phyloP scores from a whole-genome alignment of 2,797 vertebrate species.

The Bufotes viridis region DNA sequence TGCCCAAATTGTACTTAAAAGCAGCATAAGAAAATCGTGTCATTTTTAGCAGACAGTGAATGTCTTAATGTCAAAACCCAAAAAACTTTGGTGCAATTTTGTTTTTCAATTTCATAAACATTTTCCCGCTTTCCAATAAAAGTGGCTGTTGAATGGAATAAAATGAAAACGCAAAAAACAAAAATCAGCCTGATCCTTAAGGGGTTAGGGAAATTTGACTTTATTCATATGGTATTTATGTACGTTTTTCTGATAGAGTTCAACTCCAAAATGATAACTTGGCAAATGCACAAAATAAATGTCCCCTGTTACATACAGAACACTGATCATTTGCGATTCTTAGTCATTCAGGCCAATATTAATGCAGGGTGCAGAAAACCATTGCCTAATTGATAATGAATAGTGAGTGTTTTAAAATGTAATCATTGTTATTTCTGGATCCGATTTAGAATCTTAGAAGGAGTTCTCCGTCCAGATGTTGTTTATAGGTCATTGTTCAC shows the following conservation, averaged over 20 bases:
- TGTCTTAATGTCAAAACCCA: no score
- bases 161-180: background rate
- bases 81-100: no score
- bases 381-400: constrained; percentile 22
- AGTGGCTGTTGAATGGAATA: no score
- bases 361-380: constrained; percentile 2
- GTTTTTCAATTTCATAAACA: no score
- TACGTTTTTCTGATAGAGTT: background rate
- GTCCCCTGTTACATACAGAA: background rate
- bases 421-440: constrained; percentile 24
- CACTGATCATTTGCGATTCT: background rate
- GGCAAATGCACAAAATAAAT: background rate
- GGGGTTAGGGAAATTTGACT: background rate
- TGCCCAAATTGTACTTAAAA: no score
- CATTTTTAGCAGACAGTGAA: no score
- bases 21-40: no score
- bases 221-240: background rate
- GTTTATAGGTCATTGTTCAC: constrained; percentile 31
- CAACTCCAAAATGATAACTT: background rate
- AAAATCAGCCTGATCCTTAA: no score
- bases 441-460: constrained; percentile 26
- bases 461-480: constrained; percentile 25
- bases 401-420: background rate
- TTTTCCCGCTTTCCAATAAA: no score
- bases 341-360: background rate